A percentile compares a stretch with the other conserved stretches of the same genome.
Conservation (phyloP, 2,113 vertebrate species). For the Labeo rohita region DNA sequence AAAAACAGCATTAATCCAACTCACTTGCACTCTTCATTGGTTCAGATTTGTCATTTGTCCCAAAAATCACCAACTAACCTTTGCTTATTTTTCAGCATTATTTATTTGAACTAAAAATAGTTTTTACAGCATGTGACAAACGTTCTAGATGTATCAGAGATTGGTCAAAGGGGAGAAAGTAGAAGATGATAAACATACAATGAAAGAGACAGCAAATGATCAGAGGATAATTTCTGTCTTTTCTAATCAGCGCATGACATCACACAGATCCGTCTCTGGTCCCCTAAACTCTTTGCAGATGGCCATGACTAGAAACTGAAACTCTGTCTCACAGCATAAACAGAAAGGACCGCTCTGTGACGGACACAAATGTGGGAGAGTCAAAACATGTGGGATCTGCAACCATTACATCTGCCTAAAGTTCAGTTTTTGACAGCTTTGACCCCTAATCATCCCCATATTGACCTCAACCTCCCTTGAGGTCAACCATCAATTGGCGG, state of each 20-base stretch:
- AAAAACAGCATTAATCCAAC: not conserved
- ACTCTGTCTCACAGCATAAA: conserved; percentile 64
- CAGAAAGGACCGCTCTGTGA: conserved; percentile 50
- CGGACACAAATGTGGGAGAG: conserved; percentile 46
- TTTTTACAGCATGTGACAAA: not conserved
- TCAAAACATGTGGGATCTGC: conserved; percentile 51
- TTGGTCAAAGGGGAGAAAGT: not conserved
- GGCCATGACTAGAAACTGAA: conserved; percentile 65
- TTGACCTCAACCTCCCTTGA: conserved; percentile 52
- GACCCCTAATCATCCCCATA: conserved; percentile 70
- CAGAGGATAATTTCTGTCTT: conserved; percentile 19
- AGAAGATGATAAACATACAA: not conserved
- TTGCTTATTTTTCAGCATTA: not conserved
- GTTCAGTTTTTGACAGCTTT: conserved; percentile 49
- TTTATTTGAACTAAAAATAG: not conserved
- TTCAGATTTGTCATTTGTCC: not conserved
- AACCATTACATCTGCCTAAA: conserved; percentile 64
- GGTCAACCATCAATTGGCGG: conserved; percentile 56
- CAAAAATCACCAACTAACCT: not conserved
- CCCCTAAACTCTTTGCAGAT: conserved; percentile 49
- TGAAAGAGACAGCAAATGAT: conserved; percentile 14
- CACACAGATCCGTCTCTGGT: conserved; percentile 15
- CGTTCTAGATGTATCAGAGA: not conserved
- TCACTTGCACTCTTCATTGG: not conserved
- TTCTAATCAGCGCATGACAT: conserved; percentile 38